Base-by-base conservation (phyloP, 2,888 invertebrate species). In the Actias luna region DNA sequence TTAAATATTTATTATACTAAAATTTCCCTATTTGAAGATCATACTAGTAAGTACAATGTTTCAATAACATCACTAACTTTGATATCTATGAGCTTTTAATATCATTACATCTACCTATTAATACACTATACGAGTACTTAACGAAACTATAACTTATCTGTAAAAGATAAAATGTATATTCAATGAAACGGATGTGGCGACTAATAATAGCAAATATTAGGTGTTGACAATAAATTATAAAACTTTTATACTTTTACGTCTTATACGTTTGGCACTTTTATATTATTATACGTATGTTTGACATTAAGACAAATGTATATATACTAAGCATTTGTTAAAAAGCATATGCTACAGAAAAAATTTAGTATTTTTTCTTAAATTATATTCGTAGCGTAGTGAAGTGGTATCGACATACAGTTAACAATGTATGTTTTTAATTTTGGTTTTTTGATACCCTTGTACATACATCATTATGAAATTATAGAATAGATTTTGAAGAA, bases 171-270 rank as follows among this genome's bases (percentile, higher is more conserved):
- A 7, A 22, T 46, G 22, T 1, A 33, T 59, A 36, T 10, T 14
- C 5, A 4, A 59, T 35, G 12, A 59, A 36, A 10, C 16, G 22
- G n/a, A 39, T 35, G n/a, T 14, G 2, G 16, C 36, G 27, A 31
- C 50, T 50, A 25, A 14, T 50, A 4, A 18, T 25, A 50, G 55
- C 46, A 61, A 65, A 61, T 61, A 63, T 65, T 59, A 60, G 59
- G 63, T 65, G 63, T 63, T 65, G 63, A 63, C 63, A 63, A 58
- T 63, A 63, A 63, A 60, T 63, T 63, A 60, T 57, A 46, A 57
- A 25, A 58, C 42, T 59, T 42, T 33, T 39, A 57, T 63, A 36
- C 55, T 61, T 58, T 58, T 58, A 63, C 46, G 58, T 50, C 22
- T 50, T 25, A 50, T 12, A 1, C 12, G 46, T 50, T 50, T 46